Base-by-base conservation (phyloP, 2,113 vertebrate genomes). In the Tenebrosternarchus preto region DNA sequence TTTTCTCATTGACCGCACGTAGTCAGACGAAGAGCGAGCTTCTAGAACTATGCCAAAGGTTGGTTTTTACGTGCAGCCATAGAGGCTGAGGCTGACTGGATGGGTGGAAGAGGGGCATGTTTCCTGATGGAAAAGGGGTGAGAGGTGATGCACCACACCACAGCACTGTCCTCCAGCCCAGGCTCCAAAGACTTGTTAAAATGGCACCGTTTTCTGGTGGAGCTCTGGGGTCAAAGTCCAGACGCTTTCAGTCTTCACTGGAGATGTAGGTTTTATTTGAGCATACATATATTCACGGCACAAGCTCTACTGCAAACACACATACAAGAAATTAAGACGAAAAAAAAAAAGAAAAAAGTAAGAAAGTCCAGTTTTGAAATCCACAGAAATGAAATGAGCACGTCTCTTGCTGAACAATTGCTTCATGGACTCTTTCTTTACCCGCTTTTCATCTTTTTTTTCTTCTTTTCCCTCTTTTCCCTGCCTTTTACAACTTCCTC, bases 401-500 rank as follows among this genome's bases (percentile, higher is more conserved):
- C 73, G 71, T 76, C 56, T 69, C 80, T 11, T 16, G 66, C 22
- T 70, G 29, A 57, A 66, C 74, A 73, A 73, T 73, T 64, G 11
- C 74, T 77, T 77, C 39, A 66, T 56, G 53, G 20, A 20, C 43
- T 66, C 46, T 67, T 55, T 78, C 29, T 53, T 71, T 76, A 46
- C n/a, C 27, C 17, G 2, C 57, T 70, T 64, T 71, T 76, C 46
- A 27, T 53, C n/a, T 56, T 72, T 64, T 66, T 43, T 59, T 29
- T 36, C 20, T 16, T 67, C n/a, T 61, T 72, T 71, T 43, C 8
- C 50, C 55, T n/a, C 64, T 63, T 66, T 78, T 68, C 50, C 61
- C 68, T 80, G 89, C 91, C 88, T 92, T 93, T 93, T 93, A 93
- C 92, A 92, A 92, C 93, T 93, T 93, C 92, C 92, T 93, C 91